Evolutionary conservation across 1,140 invertebrate species (phyloP), one percentile per base, ranked within the genome.

Genomic region (Heliothis subflexa): DNA sequence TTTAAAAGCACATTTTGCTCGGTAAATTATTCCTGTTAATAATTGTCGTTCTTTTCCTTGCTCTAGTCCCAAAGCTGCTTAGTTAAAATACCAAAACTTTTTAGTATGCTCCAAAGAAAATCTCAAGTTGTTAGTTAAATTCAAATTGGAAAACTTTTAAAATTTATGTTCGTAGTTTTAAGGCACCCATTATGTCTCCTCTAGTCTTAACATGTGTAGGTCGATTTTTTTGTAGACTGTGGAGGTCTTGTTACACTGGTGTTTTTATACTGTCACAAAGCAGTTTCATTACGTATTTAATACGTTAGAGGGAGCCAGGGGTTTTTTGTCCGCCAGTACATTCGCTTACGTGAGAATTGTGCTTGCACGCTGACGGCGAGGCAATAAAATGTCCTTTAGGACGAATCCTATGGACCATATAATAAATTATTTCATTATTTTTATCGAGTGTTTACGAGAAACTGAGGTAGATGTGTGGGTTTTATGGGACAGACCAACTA

Each of bases 91-190:
- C 76, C 80, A 55, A 81, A 84, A 84, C 70, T 82, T 85, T 85
- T 89, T 88, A 89, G 85, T 85, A 83, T 83, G 79, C 83, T 82
- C 73, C 79, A 80, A 84, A 88, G 87, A 90, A 88, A 89, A 91
- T 87, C 87, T 87, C 79, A 88, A 88, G 88, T 89, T 91, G 89
- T 91, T 90, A 89, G 89, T 91, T 88, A 92, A 90, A 91, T 91
- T 91, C 85, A 92, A 92, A 91, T 91, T 91, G 88, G 87, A 85
- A 88, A 92, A 92, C 85, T 91, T 92, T 84, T 83, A 78, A 85
- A 91, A 92, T 92, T 91, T 91, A 92, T 91, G 89, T 86, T 83
- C 83, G 85, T 87, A 90, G 86, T 91, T 92, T 88, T 88, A 88
- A 91, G 88, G 78, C 86, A 83, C 73, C 89, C 85, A 90, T 92